These are phyloP conservation scores for Drosophila bipectinata DNA, from an alignment of 1,140 invertebrate species.

Conservation along the genomic window DNA sequence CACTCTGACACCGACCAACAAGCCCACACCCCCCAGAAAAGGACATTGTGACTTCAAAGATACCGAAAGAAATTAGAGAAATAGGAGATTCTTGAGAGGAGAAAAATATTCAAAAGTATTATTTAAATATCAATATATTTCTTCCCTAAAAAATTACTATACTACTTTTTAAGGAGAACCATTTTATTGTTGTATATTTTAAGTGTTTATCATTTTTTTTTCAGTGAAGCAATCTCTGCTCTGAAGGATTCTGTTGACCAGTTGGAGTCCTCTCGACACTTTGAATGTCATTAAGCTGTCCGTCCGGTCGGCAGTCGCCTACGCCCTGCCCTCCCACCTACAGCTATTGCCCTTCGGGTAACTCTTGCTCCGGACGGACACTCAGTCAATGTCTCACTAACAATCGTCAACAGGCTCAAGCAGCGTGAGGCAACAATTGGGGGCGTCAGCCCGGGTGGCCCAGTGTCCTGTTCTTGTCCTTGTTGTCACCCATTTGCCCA, in stretches of 20 bases:
- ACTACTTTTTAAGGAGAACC: no score
- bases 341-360: neutral
- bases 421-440: slow-evolving; percentile 64
- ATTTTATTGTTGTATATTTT: no score
- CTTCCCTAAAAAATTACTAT: no score
- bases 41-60: slow-evolving; percentile 7
- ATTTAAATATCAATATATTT: neutral
- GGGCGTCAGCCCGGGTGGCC: slow-evolving; percentile 7
- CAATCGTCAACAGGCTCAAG: slow-evolving; percentile 81
- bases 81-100: no score
- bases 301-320: slow-evolving; percentile 14
- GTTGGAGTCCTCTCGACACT: slow-evolving; percentile 70
- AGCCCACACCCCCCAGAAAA: neutral
- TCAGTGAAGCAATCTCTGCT: slow-evolving; percentile 31
- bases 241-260: slow-evolving; percentile 25
- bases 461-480: slow-evolving; percentile 20
- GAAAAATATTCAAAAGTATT: neutral
- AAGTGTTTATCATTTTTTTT: neutral
- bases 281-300: slow-evolving; percentile 79
- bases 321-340: neutral
- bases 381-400: slow-evolving; percentile 81
- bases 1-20: slow-evolving; percentile 62
- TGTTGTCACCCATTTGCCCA: slow-evolving; percentile 32
- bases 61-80: slow-evolving; percentile 1
- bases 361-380: slow-evolving; percentile 41